Evolutionary conservation across 2,113 vertebrate species (phyloP).

Genomic region (Ceyx melanurus): DNA sequence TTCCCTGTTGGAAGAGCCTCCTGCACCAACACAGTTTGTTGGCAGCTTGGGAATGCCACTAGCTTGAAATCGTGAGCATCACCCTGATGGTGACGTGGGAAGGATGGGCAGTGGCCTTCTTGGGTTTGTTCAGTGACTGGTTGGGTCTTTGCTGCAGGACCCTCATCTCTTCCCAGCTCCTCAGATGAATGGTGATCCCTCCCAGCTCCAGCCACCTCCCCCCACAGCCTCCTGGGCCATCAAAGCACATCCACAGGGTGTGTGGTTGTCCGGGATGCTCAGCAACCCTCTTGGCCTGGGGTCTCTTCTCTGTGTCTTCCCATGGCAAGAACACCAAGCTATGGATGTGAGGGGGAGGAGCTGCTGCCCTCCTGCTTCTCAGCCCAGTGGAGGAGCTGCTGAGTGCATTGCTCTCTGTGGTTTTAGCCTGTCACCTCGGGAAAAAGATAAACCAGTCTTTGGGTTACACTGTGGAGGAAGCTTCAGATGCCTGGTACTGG

Average conservation of each 20-base stretch:
- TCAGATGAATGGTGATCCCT: neutral
- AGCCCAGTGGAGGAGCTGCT: neutral
- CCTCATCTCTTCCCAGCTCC: neutral
- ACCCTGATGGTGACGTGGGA: neutral
- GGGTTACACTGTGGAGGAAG: neutral
- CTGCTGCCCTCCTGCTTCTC: neutral
- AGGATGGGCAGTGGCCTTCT: neutral
- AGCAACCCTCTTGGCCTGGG: neutral
- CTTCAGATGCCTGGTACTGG: neutral
- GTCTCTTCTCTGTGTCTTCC: neutral
- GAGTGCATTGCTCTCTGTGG: neutral
- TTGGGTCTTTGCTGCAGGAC: neutral
- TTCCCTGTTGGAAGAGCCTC: neutral
- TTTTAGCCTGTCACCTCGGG: neutral
- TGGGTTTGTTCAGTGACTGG: neutral
- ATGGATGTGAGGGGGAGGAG: neutral
- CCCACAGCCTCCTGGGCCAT: neutral
- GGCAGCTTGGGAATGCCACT: neutral
- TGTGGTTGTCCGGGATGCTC: neutral
- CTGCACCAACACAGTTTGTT: neutral
- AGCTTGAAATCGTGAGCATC: neutral
- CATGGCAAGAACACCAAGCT: neutral
- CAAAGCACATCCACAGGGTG: neutral
- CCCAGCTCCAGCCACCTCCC: neutral
- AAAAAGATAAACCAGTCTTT: neutral